Evolutionary conservation across 2,797 vertebrate genomes (phyloP), one percentile per base, ranked within the genome.

Genomic region (Epinephelus coioides): DNA sequence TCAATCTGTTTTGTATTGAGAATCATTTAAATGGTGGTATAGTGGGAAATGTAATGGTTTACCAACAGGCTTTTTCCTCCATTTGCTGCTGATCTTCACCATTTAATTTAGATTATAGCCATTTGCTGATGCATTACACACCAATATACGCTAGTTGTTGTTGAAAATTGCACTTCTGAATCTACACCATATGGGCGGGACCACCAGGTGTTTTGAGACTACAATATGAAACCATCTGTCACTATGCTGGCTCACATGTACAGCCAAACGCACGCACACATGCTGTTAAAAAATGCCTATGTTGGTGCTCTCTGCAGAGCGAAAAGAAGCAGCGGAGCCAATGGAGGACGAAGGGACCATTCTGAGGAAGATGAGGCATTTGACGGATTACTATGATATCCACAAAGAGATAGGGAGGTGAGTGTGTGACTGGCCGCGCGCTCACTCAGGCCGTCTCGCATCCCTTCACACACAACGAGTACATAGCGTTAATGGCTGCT

Each of bases 391-490:
- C 85, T 99, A 98, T 0, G 96, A 97, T 4, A 93, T 97, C 81
- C 97, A 98, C 0, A 97, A 98, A 88, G 97, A 99, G 92, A 97
- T 99, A 0, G 97, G 97, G 86, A 97, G 98, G 98, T 98, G 92
- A 43, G 86, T 60, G 63, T 23, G 4, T 27, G 50, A 11, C 6
- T 6, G 30, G 30, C 21, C 19, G 1, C 0, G 9, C 50, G 19
- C 40, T n/a, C 43, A 17, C 46, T n/a, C 43, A 19, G 1, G 50
- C 54, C n/a, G 64, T 54, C 49, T 73, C 34, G 15, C 70, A 55
- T 75, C 60, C 66, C 13, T 15, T 62, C 55, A 73, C 47, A 70
- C 18, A 34, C 30, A 75, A 61, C 2, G 6, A 62, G 63, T 38
- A n/a, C 54, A 30, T 9, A 18, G 18, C 15, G 3, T 65, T 84